A percentile compares a stretch with the other conserved stretches of the same genome.
These are phyloP conservation scores for Spea multiplicata DNA, from an alignment of 2,113 vertebrate genomes.

Conservation along the genomic window DNA sequence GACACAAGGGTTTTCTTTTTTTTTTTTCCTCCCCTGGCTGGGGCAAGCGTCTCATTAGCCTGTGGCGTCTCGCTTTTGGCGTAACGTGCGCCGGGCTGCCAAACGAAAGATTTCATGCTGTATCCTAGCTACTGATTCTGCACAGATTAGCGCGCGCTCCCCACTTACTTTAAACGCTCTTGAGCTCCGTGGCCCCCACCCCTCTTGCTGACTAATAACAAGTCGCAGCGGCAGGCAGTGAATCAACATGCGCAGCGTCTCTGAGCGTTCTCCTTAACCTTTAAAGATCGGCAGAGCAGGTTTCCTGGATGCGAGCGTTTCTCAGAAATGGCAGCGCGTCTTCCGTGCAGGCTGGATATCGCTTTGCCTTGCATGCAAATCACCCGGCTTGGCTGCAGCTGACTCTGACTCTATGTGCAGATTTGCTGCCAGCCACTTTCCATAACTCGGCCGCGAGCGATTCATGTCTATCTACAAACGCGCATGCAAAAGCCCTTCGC, in stretches of 20 bases:
- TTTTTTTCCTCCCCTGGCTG: slow-evolving; percentile 37
- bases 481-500: background rate
- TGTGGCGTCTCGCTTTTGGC: slow-evolving; percentile 54
- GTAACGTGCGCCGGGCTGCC: slow-evolving; percentile 61
- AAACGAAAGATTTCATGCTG: slow-evolving; percentile 74
- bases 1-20: slow-evolving; percentile 23
- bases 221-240: slow-evolving; percentile 31
- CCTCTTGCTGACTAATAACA: slow-evolving; percentile 51
- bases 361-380: slow-evolving; percentile 44
- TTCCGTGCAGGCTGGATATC: background rate
- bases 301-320: slow-evolving; percentile 44
- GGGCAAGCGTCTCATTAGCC: slow-evolving; percentile 67
- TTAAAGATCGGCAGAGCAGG: slow-evolving; percentile 41
- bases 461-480: background rate
- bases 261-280: slow-evolving; percentile 40
- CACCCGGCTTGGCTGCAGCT: slow-evolving; percentile 11
- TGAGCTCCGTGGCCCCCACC: background rate
- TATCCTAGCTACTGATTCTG: slow-evolving; percentile 77
- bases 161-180: slow-evolving; percentile 56
- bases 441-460: background rate
- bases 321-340: slow-evolving; percentile 26
- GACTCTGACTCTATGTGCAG: background rate
- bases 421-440: slow-evolving; percentile 11
- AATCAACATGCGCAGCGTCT: slow-evolving; percentile 27
- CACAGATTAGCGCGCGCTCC: slow-evolving; percentile 64